These are phyloP conservation scores for Clistopyga incitator DNA, from an alignment of 2,888 invertebrate genomes.

Conservation along the genomic window DNA sequence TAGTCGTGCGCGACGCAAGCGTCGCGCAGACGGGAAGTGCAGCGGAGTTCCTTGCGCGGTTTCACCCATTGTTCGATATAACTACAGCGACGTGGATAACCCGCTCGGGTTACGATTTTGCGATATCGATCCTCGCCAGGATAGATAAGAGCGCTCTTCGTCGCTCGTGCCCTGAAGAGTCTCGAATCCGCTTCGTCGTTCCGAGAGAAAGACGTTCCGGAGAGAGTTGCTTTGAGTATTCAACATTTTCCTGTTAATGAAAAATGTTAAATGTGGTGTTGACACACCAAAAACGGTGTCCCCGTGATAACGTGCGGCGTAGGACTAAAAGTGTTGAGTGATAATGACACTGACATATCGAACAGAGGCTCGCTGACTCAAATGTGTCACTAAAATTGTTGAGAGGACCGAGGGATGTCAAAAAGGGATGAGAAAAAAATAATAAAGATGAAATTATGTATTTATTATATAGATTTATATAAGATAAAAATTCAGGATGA, in stretches of 20 bases:
- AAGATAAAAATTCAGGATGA: no score
- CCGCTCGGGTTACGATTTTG: constrained; percentile 59
- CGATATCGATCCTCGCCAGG: constrained; percentile 51
- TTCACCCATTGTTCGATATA: constrained; percentile 69
- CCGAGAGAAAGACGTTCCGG: not conserved
- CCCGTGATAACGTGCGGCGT: no score
- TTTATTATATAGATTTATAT: no score
- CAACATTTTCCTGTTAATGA: constrained; percentile 17
- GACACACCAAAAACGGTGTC: no score
- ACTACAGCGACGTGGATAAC: constrained; percentile 58
- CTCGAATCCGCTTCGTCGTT: not conserved
- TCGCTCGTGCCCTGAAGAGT: constrained; percentile 27
- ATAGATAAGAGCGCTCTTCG: constrained; percentile 23
- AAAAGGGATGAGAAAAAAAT: no score
- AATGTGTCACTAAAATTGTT: no score
- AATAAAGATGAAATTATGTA: no score
- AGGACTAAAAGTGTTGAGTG: no score
- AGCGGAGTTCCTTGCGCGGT: constrained; percentile 31
- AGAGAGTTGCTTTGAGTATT: constrained; percentile 23
- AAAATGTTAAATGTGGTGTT: no score
- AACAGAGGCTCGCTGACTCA: no score
- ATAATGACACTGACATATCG: no score
- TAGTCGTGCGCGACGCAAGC: not conserved
- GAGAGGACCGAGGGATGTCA: no score
- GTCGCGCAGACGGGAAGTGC: constrained; percentile 29